These are phyloP conservation scores for Leptoclinus maculatus DNA, from an alignment of 2,797 vertebrate species.

Conservation along the genomic window DNA sequence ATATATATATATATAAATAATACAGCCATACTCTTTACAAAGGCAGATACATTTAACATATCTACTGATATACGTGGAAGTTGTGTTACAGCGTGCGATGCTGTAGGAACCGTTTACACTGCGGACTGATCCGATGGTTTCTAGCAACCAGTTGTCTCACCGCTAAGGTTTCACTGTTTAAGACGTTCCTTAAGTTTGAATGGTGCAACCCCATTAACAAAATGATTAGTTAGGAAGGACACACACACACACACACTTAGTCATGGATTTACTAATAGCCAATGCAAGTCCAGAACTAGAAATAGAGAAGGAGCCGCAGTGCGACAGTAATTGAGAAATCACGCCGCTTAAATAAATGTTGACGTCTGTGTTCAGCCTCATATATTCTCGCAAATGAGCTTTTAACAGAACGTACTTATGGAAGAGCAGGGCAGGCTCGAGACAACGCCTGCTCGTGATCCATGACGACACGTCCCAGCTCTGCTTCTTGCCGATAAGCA, in stretches of 20 bases:
- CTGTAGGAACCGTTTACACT: not conserved
- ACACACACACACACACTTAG: not conserved
- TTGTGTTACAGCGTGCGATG: not conserved
- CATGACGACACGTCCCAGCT: constrained; percentile 6
- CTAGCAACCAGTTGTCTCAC: not conserved
- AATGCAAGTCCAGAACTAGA: constrained; percentile 22
- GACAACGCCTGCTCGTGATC: constrained; percentile 13
- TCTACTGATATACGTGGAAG: not conserved
- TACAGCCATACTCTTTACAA: not conserved
- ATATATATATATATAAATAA: not conserved
- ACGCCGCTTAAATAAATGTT: not conserved
- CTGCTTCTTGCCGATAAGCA: not conserved
- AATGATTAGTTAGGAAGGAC: not conserved
- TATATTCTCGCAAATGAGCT: constrained; percentile 14
- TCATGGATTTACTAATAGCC: constrained; percentile 29
- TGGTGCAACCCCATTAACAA: constrained; percentile 32
- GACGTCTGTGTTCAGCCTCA: not conserved
- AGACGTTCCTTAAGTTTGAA: not conserved
- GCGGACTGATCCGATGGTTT: not conserved
- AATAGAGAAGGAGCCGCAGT: not conserved
- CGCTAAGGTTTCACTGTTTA: not conserved
- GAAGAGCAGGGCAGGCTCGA: not conserved
- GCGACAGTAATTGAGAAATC: constrained; percentile 2
- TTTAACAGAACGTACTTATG: not conserved
- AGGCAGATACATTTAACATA: not conserved